Base-by-base conservation (phyloP, 1,140 invertebrate genomes). In the Drosophila nasuta region DNA sequence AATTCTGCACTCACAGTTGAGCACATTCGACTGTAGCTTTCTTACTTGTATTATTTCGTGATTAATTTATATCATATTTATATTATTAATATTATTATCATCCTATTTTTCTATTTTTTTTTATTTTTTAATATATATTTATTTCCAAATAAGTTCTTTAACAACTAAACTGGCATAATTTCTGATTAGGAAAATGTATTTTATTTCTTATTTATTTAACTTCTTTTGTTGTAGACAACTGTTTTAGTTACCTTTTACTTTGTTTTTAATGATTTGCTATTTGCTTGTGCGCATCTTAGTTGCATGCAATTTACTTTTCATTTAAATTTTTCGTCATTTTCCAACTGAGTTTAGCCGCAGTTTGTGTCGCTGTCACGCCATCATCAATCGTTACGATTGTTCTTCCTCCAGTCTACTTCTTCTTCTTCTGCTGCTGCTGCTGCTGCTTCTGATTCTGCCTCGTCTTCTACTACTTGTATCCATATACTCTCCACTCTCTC, bases 361-460 rank as follows among this genome's bases (percentile, higher is more conserved):
- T 52, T 49, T 3, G 15, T 11, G 15, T 15, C 46, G 28, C 30
- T 13, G 2, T 38, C 41, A 20, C 5, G 15, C 45, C 15, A 43
- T 43, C 46, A 30, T 43, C 46, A 30, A 17, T 63, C 2, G 17
- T n/a, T 51, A 2, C 2, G 17, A 1, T 51, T 17, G 13, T 13
- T 54, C 6, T 5, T 30, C 10, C n/a, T 58, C 33, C 54, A 17
- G 67, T 58, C 58, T 10, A 35, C 56, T 38, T 15, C 58, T 54
- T 35, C 33, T 10, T 25, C 20, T 25, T 3, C 20, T 20, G 1
- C 17, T 17, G 0, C 1, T 17, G 20, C 20, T 20, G 20, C 20
- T 25, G 3, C 20, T 25, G 20, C 20, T 25, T 25, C 20, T 25
- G 20, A 25, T 25, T 25, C 20, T 25, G 20, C 20, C 20, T 25